Evolutionary conservation across 2,113 vertebrate species (phyloP).

Genomic region (Limnothrissa miodon): DNA sequence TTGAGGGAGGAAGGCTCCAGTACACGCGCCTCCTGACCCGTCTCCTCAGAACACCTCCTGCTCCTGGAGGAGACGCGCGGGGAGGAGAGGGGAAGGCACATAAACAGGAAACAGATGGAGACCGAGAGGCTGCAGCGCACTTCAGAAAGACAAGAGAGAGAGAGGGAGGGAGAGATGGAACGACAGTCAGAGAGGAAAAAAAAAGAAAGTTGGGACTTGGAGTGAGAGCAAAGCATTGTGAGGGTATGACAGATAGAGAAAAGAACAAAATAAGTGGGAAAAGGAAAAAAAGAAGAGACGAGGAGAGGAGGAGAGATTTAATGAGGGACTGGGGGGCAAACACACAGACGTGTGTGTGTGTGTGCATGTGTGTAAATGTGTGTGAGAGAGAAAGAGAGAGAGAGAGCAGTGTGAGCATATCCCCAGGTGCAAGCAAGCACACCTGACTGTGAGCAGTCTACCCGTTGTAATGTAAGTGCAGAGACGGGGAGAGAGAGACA

Average conservation of each 20-base stretch:
- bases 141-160: not conserved
- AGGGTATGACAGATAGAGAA: not conserved
- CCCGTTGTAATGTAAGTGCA: not conserved
- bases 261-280: not conserved
- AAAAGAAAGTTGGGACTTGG: not conserved
- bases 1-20: not conserved
- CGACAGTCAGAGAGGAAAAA: not conserved
- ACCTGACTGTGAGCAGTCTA: not conserved
- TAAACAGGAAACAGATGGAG: not conserved
- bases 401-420: not conserved
- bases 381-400: not conserved
- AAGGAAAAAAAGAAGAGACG: not conserved
- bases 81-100: not conserved
- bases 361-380: too few relatives aligned
- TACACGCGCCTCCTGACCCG: not conserved
- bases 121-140: not conserved
- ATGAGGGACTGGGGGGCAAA: not conserved
- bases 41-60: not conserved
- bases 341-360: constrained; percentile 13
- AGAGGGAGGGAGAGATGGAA: not conserved
- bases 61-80: not conserved
- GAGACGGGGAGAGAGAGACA: not conserved
- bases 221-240: not conserved
- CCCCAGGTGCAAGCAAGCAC: not conserved
- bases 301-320: not conserved